Base-by-base conservation (phyloP, 92 coral and sea anemone genomes). In the Epizoanthus illoricatus region DNA sequence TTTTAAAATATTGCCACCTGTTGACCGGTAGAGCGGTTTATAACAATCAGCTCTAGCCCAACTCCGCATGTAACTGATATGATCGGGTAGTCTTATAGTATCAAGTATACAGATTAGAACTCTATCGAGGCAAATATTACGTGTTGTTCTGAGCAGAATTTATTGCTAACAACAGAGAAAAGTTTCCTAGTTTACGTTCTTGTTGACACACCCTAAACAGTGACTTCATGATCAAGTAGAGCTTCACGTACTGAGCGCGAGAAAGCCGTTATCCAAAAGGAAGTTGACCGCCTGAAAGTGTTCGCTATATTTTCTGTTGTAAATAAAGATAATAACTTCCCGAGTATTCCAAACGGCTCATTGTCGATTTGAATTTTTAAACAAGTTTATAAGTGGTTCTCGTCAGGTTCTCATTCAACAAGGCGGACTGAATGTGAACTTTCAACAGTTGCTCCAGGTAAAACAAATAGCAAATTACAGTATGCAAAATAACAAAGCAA, bases 201-300 rank as follows among this genome's bases (percentile, higher is more conserved):
- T 5, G 19, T 15, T 43, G 75, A 49, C 75, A 71, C 75, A 40
- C 75, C 75, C 75, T 69, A 3, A 43, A 0, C 4, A 49, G 59
- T 71, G 75, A 71, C 75, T 71, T 71, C 75, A 71, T 71, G 75
- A 71, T 21, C 75, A 33, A 12, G 58, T 71, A 36, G 23, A 11
- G 33, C 7, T 49, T 45, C 57, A 15, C 52, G 36, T 8, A 19
- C 8, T 39, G 72, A 24, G 45, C 2, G 52, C 33, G 72, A 33
- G 42, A 68, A 68, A 41, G 4, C 39, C 56, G 56, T 12, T 19
- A 68, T 19, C 72, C 17, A n/a, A 68, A 5, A 39, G n/a, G 42
- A 39, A 36, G 72, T 67, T 15, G 2, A 15, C 20, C 18, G 1
- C 10, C 55, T 7, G 56, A 49, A 8, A 7, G 56, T 49, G 55